Percentiles rank a stretch among this genome's conserved stretches.
phyloP scores from a whole-genome alignment of 2,888 invertebrate species.

The Leucania comma region DNA sequence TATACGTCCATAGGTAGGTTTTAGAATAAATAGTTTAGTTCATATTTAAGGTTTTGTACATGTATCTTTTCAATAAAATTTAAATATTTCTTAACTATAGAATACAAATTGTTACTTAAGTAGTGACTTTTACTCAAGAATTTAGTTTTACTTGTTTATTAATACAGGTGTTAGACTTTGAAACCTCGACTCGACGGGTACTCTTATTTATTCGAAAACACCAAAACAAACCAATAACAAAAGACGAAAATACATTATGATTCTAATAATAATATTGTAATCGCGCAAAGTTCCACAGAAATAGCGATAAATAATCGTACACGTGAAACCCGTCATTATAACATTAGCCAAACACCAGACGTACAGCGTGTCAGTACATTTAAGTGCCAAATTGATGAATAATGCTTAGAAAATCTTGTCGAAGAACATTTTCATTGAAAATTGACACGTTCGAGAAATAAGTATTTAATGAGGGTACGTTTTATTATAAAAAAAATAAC shows the following conservation, averaged over 20 bases:
- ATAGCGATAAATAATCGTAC: slow-evolving; percentile 48
- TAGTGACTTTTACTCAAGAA: no score
- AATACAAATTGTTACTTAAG: no score
- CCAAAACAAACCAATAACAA: slow-evolving; percentile 4
- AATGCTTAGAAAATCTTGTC: slow-evolving; percentile 22
- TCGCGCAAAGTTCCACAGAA: slow-evolving; percentile 35
- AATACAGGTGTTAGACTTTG: no score
- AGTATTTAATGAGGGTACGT: neutral
- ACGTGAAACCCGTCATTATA: slow-evolving; percentile 44
- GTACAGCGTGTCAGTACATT: slow-evolving; percentile 20
- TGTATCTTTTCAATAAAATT: no score
- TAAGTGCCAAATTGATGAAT: slow-evolving; percentile 54
- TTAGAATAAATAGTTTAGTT: no score
- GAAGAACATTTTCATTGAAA: slow-evolving; percentile 2
- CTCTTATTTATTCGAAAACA: neutral
- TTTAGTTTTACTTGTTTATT: no score
- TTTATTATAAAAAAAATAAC: no score
- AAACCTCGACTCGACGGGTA: no score
- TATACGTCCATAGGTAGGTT: no score
- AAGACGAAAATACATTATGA: slow-evolving; percentile 27
- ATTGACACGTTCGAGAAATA: neutral
- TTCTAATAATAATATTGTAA: slow-evolving; percentile 41
- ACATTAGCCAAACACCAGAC: slow-evolving; percentile 31
- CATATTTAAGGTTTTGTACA: no score
- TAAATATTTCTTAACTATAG: no score